Evolutionary conservation across 2,797 vertebrate species (phyloP), one percentile per base, ranked within the genome.

Genomic region (Chelmon rostratus): DNA sequence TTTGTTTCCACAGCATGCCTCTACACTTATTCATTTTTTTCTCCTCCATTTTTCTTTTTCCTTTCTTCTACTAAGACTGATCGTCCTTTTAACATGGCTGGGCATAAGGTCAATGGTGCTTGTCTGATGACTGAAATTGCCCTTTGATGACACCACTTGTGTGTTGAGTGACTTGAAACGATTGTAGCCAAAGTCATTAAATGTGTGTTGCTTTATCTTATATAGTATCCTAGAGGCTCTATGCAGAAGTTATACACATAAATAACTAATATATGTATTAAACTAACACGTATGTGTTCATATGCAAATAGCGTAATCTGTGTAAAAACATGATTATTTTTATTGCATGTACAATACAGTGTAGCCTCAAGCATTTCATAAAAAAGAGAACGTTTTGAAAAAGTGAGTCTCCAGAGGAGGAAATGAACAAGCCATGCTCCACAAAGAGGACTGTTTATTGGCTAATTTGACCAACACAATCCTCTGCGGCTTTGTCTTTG

Each of bases 1-100:
- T 95, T 96, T 95, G 92, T 95, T 85, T 92, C 89, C 86, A 89
- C 62, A 78, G 90, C 86, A 90, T 87, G 90, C 91, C 86, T 93
- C 82, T 65, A 86, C 90, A 88, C 88, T 91, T 89, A 89, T 92
- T 87, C 86, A 85, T 89, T 83, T 88, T 68, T 77, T 68, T 57
- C 68, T 85, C 68, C 85, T 84, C 79, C 83, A 74, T 91, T 89
- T 86, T 91, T 79, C 71, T 84, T 82, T 88, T 68, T 71, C 61
- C 49, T 85, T 82, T 89, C 67, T 90, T 87, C 67, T 56, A 15
- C 63, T 78, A 90, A 90, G 90, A 92, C 83, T 64, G 73, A 86
- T 92, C 68, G 71, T 88, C 87, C 86, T 90, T 88, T 92, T 93
- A 92, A 86, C 84, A 85, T 74, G 81, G 79, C 83, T 56, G 47